phyloP scores from a whole-genome alignment of 2,888 invertebrate species.

The Alloscopus bannaensis region DNA sequence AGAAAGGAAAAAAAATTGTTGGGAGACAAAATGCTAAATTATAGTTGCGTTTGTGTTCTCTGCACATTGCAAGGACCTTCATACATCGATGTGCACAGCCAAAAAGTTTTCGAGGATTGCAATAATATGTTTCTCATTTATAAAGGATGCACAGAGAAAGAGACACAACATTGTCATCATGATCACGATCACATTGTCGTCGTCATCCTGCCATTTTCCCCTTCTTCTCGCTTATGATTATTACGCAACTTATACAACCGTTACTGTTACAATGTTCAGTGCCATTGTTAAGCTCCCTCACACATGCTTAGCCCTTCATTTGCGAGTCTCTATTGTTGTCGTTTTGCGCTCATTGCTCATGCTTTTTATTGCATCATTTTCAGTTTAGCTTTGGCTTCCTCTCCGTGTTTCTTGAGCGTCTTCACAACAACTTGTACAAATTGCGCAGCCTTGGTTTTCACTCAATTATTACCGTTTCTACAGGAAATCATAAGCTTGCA shows the following conservation, averaged over 20 bases:
- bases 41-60: too few relatives aligned
- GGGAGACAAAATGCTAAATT: too few relatives aligned
- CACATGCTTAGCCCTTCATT: conserved; percentile 10
- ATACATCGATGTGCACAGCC: too few relatives aligned
- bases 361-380: conserved; percentile 37
- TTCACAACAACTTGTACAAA: background rate
- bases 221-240: conserved; percentile 21
- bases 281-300: conserved; percentile 3
- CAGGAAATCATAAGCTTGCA: conserved; percentile 7
- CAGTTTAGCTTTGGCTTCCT: too few relatives aligned
- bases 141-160: too few relatives aligned
- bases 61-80: too few relatives aligned
- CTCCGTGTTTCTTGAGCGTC: background rate
- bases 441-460: conserved; percentile 1
- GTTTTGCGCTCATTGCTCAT: background rate
- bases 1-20: too few relatives aligned
- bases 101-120: too few relatives aligned
- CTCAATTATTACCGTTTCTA: background rate
- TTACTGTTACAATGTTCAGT: conserved; percentile 1
- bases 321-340: background rate
- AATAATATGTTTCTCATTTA: too few relatives aligned
- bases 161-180: too few relatives aligned
- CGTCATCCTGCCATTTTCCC: too few relatives aligned
- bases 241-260: conserved; percentile 20
- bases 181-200: too few relatives aligned